Percentiles rank a stretch among this genome's conserved stretches.
These are phyloP conservation scores for Catocala fraxini DNA, from an alignment of 2,888 invertebrate genomes.

Conservation along the genomic window DNA sequence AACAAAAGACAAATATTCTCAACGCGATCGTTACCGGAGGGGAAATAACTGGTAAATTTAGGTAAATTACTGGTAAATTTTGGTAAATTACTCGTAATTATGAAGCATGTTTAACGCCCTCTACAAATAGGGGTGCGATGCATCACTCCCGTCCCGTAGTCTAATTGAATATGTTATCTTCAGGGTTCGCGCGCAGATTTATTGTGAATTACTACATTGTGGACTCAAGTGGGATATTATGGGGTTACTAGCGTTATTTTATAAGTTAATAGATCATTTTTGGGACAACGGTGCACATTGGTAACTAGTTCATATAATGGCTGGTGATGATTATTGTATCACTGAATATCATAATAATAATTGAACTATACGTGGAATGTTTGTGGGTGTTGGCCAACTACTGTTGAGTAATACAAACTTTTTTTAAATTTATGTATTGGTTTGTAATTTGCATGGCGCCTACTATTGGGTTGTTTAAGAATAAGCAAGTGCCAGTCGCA, in stretches of 20 bases:
- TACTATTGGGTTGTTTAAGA: too few species aligned
- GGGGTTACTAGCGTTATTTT: conserved; percentile 1
- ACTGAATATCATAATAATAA: too few species aligned
- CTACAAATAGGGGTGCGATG: conserved; percentile 47
- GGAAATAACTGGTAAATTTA: conserved; percentile 15
- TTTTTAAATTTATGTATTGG: too few species aligned
- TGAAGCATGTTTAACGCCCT: conserved; percentile 32
- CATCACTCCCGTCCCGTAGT: conserved; percentile 31
- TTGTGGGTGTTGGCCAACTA: too few species aligned
- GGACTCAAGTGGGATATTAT: background rate
- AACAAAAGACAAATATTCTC: conserved; percentile 9
- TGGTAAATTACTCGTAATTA: conserved; percentile 36
- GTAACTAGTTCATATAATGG: too few species aligned
- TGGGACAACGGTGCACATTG: background rate
- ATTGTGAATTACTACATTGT: conserved; percentile 6
- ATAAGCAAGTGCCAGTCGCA: too few species aligned
- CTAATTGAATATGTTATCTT: conserved; percentile 49
- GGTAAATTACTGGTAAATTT: conserved; percentile 12
- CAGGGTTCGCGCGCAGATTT: conserved; percentile 24
- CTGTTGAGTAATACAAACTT: too few species aligned
- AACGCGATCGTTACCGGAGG: conserved; percentile 8
- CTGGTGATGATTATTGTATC: too few species aligned
- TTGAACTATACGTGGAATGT: too few species aligned
- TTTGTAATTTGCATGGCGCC: too few species aligned
- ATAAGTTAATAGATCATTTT: conserved; percentile 4